phyloP scores from a whole-genome alignment of 2,113 vertebrate species.

The Gracilinanus agilis region DNA sequence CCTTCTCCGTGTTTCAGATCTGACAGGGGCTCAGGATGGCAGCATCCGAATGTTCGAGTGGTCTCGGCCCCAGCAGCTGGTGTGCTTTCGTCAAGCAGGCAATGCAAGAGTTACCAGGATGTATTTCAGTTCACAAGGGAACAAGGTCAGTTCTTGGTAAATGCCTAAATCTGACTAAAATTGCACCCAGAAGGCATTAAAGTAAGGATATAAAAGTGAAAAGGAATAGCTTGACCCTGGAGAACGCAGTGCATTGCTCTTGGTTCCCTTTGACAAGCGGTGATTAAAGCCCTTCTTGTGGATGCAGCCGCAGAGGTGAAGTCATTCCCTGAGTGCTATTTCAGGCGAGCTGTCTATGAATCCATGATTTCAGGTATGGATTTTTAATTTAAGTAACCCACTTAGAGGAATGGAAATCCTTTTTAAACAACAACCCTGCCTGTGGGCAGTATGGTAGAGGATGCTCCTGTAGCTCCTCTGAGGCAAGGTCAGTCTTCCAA shows the following conservation, averaged over 20 bases:
- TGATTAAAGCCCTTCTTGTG: background rate
- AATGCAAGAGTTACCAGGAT: conserved; percentile 97
- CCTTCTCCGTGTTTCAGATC: conserved; percentile 85
- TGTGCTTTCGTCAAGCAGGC: conserved; percentile 97
- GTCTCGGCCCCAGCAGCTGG: conserved; percentile 96
- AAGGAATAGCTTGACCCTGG: background rate
- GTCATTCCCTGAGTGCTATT: background rate
- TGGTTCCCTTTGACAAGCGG: background rate
- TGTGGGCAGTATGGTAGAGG: background rate
- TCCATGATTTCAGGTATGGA: background rate
- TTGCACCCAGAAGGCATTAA: background rate
- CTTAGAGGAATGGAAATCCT: conserved; percentile 4
- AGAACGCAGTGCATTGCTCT: background rate
- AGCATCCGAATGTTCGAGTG: conserved; percentile 99
- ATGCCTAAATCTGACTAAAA: conserved; percentile 3
- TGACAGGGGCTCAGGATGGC: conserved; percentile 98
- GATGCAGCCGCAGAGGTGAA: background rate
- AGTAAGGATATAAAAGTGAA: conserved; percentile 15
- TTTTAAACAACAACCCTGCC: background rate
- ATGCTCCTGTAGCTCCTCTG: background rate
- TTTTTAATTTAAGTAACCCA: background rate
- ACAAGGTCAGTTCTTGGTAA: conserved; percentile 87
- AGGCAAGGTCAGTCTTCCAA: background rate
- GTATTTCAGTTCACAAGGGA: conserved; percentile 98
- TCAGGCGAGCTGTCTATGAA: background rate